Percentiles rank a stretch among this genome's conserved stretches.
Evolutionary conservation across 35 echinoderm and acorn worm species (phyloP).

Genomic region (Anneissia japonica): DNA sequence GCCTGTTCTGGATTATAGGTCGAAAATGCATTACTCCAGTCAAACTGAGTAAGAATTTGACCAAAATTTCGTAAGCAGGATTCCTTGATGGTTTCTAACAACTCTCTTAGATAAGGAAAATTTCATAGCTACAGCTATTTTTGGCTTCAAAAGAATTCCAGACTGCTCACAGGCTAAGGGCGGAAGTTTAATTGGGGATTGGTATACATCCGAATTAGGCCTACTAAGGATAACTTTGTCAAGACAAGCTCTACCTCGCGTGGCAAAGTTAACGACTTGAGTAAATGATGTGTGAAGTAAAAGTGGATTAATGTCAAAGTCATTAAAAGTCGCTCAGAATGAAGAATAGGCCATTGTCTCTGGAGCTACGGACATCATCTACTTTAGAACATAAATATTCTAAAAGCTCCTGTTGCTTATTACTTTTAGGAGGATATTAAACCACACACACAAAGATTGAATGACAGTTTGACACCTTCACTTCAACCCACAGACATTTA

Average conservation of each 20-base stretch:
- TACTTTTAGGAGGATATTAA: conserved; percentile 27
- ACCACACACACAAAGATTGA: conserved; percentile 21
- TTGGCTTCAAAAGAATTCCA: neutral
- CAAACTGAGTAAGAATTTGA: neutral
- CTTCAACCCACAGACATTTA: conserved; percentile 34
- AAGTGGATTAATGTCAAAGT: conserved; percentile 25
- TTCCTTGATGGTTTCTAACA: neutral
- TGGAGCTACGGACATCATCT: neutral
- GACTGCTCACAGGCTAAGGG: neutral
- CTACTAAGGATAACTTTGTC: conserved; percentile 3
- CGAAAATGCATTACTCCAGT: neutral
- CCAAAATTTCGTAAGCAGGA: neutral
- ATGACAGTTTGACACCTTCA: conserved; percentile 14
- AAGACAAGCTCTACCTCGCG: conserved; percentile 5
- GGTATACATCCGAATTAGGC: neutral
- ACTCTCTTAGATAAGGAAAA: neutral
- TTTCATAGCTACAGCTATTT: neutral
- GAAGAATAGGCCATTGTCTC: conserved; percentile 15
- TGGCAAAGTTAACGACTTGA: conserved; percentile 30
- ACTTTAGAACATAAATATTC: conserved; percentile 28
- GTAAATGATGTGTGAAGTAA: conserved; percentile 5
- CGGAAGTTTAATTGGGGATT: neutral
- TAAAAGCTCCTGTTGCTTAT: neutral
- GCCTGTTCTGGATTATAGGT: neutral
- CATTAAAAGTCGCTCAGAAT: conserved; percentile 44